Evolutionary conservation across 2,888 invertebrate species (phyloP).

Genomic region (Drosophila anomelani): DNA sequence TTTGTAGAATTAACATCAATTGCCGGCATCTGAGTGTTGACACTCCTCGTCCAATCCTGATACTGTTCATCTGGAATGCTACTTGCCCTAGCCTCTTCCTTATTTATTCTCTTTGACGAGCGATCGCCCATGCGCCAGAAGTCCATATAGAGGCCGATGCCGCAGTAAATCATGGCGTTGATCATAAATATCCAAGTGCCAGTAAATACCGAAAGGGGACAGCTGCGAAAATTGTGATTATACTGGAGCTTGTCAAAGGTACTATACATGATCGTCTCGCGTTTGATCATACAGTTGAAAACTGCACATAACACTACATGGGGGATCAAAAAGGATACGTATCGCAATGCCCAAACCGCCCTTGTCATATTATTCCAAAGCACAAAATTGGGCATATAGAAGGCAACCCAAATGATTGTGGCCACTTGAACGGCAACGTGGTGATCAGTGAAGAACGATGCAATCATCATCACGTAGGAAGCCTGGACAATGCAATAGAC

Average conservation of each 20-base stretch:
- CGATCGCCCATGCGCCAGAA: constrained; percentile 56
- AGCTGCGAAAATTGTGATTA: neutral
- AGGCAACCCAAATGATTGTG: constrained; percentile 90
- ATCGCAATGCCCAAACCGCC: constrained; percentile 18
- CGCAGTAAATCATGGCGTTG: constrained; percentile 79
- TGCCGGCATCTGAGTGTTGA: constrained; percentile 23
- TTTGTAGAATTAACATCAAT: constrained; percentile 60
- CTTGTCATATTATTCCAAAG: constrained; percentile 79
- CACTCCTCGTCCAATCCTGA: constrained; percentile 38
- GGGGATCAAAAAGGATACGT: constrained; percentile 85
- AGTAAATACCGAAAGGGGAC: constrained; percentile 24
- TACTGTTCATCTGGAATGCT: constrained; percentile 38
- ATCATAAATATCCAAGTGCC: constrained; percentile 42
- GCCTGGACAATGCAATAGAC: constrained; percentile 89
- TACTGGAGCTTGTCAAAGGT: constrained; percentile 22
- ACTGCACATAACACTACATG: constrained; percentile 90
- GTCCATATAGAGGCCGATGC: constrained; percentile 88
- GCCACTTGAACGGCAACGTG: constrained; percentile 90
- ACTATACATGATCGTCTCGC: constrained; percentile 48
- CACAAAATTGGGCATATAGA: constrained; percentile 89
- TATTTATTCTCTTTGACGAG: constrained; percentile 14
- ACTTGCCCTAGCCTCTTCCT: neutral
- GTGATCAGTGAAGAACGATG: constrained; percentile 91
- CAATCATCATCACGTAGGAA: constrained; percentile 90
- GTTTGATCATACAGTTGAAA: constrained; percentile 45